Evolutionary conservation across 2,797 vertebrate species (phyloP), one percentile per base, ranked within the genome.

Genomic region (Percopsis omiscomaycus): DNA sequence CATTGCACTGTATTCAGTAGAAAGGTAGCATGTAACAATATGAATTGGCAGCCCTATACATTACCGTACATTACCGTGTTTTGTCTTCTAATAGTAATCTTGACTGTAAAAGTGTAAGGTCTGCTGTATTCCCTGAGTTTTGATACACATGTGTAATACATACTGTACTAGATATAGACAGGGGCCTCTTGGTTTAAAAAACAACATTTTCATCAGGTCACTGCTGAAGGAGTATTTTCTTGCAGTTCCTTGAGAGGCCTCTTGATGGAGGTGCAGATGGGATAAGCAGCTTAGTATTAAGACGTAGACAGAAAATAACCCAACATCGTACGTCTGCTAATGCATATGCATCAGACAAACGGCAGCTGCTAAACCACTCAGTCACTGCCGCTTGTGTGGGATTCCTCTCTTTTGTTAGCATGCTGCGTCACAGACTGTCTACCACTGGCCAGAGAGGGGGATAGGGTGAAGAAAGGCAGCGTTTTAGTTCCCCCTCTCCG

Each of bases 191-290:
- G 37, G 6, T 42, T 10, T 42, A 42, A 8, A 42, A 42, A 42
- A 42, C 2, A 9, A 42, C 37, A 42, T 42, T 42, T 42, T 42
- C 37, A 42, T 10, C 37, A 42, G 37, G 37, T 42, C 37, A 42
- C 8, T 42, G 37, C 37, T 42, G 0, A 2, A 49, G 49, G 32
- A 65, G 52, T 72, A 27, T 16, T 50, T 49, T 50, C n/a, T 3
- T 84, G 87, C 75, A 79, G 71, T 86, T 67, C 69, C 55, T 22
- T n/a, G 4, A 15, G 16, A 32, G 51, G 2, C 72, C 88, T 5
- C 0, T 47, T 73, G 84, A 80, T 30, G 88, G 83, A 66, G 87
- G 81, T 87, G 68, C 75, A 82, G 81, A 83, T 84, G 61, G 74
- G 4, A 5, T 16, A 59, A 64, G 73, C 77, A 70, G 61, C 69